Evolutionary conservation across 2,888 invertebrate species (phyloP).

Genomic region (Timema cristinae): DNA sequence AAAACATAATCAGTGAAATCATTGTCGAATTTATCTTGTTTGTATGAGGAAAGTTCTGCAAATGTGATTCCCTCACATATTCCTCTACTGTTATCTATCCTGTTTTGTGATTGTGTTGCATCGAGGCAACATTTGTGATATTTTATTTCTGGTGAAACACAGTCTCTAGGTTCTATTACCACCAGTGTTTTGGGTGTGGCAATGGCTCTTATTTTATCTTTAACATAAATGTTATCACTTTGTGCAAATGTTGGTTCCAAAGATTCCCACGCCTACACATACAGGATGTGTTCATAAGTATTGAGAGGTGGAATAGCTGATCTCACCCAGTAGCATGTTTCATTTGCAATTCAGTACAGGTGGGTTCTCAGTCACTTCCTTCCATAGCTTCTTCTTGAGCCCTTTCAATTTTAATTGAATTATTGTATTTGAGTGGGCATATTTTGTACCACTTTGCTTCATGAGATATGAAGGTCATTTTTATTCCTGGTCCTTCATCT

Average conservation of each 20-base stretch:
- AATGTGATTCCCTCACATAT: background rate
- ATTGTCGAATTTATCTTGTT: background rate
- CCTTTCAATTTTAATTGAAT: background rate
- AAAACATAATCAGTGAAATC: background rate
- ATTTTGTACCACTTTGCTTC: background rate
- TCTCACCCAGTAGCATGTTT: background rate
- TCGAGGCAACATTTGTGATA: background rate
- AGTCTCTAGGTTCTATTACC: background rate
- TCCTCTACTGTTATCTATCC: background rate
- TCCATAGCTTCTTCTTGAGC: background rate
- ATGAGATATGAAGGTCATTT: background rate
- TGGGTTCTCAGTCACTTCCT: background rate
- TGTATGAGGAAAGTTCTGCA: background rate
- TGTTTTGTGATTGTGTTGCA: slow-evolving; percentile 5
- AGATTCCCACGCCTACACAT: background rate
- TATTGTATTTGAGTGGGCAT: background rate
- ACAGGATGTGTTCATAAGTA: background rate
- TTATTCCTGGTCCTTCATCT: background rate
- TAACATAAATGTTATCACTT: slow-evolving; percentile 8
- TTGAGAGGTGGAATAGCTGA: background rate
- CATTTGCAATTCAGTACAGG: too few relatives aligned
- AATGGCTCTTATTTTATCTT: slow-evolving; percentile 5
- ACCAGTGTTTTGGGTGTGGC: slow-evolving; percentile 2
- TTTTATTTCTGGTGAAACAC: background rate
- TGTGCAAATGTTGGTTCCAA: background rate